Evolutionary conservation across 2,888 invertebrate species (phyloP), one percentile per base, ranked within the genome.

Genomic region (Platycheirus albimanus): DNA sequence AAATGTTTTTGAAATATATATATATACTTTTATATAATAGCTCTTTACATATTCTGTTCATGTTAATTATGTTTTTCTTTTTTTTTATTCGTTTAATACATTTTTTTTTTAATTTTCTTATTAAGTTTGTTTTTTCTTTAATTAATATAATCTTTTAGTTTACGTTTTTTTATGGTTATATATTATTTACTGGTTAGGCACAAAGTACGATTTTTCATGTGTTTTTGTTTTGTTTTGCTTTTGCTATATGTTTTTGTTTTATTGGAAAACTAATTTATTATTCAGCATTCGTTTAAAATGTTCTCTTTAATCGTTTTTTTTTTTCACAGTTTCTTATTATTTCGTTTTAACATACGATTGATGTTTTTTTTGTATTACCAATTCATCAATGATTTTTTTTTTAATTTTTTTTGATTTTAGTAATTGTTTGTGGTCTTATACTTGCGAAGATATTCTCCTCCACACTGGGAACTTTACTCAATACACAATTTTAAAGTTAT

Each of bases 151-250:
- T 24, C 24, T 24, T 24, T 24, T 24, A 24, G 3, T 24, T 24
- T 24, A 24, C n/a, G n/a, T n/a, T n/a, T 24, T 24, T 4, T 24
- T 24, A 24, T 24, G 6, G 24, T n/a, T n/a, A 24, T 24, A 24
- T 24, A 24, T 86, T 88, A 85, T 85, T 86, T 86, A 85, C 87
- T 87, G 89, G 86, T 89, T 89, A 89, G 89, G 89, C 90, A 89
- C 90, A 88, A 89, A 88, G 90, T 87, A 87, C 85, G 84, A 85
- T 86, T 86, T 86, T 45, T 71, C 47, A 66, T 85, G 70, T 63
- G 36, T 83, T 76, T 75, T 54, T 75, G 45, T 78, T 41, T 63
- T 51, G 33, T 47, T 69, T n/a, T n/a, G n/a, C n/a, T n/a, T n/a
- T n/a, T n/a, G n/a, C n/a, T n/a, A n/a, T n/a, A n/a, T 24, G 24